Base-by-base conservation (phyloP, 1,140 invertebrate genomes). In the Danaus plexippus region DNA sequence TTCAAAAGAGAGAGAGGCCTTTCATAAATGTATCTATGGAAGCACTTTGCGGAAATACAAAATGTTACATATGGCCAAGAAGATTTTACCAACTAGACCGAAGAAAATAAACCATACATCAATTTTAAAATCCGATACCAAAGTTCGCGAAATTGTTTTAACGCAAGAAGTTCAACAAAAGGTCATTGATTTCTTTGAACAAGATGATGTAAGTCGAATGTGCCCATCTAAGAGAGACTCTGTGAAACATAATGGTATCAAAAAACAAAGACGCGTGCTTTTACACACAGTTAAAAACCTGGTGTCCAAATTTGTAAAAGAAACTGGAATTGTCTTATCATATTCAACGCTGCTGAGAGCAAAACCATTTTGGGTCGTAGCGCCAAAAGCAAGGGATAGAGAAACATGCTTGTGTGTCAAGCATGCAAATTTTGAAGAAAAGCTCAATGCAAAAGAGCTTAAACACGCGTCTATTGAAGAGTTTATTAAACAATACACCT, bases 201-300 rank as follows among this genome's bases (percentile, higher is more conserved):
- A 42, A 60, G 66, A 68, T 63, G 59, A 68, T 59, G 60, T 66
- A n/a, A 68, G 62, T 61, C 43, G 68, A 52, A 67, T 67, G 65
- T 67, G 62, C 43, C 59, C 62, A n/a, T n/a, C n/a, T 48, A 67
- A 67, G 53, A 70, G 54, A 54, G 63, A 68, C 44, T 67, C 43
- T 49, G 58, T 65, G 9, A 67, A 62, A 50, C 51, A 60, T 47
- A 65, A 65, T 54, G 55, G 54, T 47, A 32, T 58, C 11, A 63
- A 68, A 54, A 66, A 66, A 56, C 65, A 68, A 66, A 66, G 48
- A 56, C 54, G 52, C 51, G 42, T 64, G 8, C 54, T 64, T 45
- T 60, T 64, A 60, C 18, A 44, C 43, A 22, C 54, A 62, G 52
- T 59, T 47, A 61, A 61, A n/a, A n/a, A n/a, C n/a, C n/a, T n/a